Base-by-base conservation (phyloP, 2,797 vertebrate genomes). In the Anolis apletophallus region DNA sequence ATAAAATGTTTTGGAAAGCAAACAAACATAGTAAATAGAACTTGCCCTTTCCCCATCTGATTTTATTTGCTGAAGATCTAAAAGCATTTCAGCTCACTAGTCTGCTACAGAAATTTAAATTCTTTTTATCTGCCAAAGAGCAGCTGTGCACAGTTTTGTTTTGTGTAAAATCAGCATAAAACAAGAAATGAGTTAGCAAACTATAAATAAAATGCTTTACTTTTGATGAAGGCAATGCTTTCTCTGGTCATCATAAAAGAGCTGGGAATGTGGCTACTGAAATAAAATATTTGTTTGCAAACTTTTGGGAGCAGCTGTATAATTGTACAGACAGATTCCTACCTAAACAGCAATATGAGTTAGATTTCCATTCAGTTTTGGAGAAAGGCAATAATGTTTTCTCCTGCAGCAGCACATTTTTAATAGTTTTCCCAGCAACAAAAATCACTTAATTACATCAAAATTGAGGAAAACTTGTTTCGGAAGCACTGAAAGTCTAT, bases 111-210 rank as follows among this genome's bases (percentile, higher is more conserved):
- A n/a, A 89, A 92, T 93, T 92, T 92, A 29, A 92, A 91, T 89
- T 59, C 83, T 91, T 95, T 95, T 94, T 95, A 95, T 94, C 93
- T 93, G 89, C 79, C 88, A 93, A 94, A 87, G 79, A 92, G 74
- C 95, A 95, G 93, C 91, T 93, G 90, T 90, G 82, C 85, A 89
- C 86, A 69, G 90, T 89, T 93, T 94, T 91, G 88, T 91, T 93
- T 90, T 85, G 13, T 90, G 89, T 78, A 87, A 93, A 95, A 93
- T 93, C 86, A 90, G 83, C 89, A 92, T 91, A 88, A 91, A 86
- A 1, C 69, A 84, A 91, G 61, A 92, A 95, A 92, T 85, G 11
- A 87, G 82, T 87, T 92, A 89, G 68, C 85, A 72, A 89, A 61
- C 59, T 91, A 86, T 84, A 92, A 91, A 86, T 81, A 87, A 87